Percentiles rank a stretch among this genome's conserved stretches.
Evolutionary conservation across 2,113 vertebrate species (phyloP).

Genomic region (Megaptera novaeangliae): DNA sequence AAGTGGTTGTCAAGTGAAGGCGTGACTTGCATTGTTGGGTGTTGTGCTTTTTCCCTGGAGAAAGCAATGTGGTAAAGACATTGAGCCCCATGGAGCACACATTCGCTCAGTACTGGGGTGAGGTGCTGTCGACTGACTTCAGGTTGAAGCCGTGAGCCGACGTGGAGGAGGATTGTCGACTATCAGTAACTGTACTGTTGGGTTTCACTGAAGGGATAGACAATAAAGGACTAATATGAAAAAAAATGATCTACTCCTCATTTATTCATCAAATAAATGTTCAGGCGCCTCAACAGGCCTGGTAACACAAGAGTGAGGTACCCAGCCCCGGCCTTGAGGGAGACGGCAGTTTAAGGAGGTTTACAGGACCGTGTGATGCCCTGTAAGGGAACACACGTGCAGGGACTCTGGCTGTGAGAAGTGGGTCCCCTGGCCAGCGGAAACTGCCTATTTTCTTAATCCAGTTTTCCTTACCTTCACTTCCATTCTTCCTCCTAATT

Average conservation of each 20-base stretch:
- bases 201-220: neutral
- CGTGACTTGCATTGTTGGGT: neutral
- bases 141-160: neutral
- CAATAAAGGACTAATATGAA: neutral
- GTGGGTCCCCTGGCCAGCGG: neutral
- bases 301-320: neutral
- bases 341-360: neutral
- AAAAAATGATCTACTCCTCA: neutral
- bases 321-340: neutral
- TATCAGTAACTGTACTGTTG: neutral
- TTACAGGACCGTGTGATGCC: neutral
- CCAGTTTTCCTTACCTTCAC: neutral
- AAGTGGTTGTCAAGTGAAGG: neutral
- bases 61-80: neutral
- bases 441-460: neutral
- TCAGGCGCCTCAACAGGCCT: neutral
- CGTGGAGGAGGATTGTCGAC: neutral
- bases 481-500: neutral
- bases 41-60: neutral
- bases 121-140: neutral
- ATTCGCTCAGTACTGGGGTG: neutral
- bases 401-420: accelerated
- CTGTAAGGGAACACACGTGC: accelerated
- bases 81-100: neutral
- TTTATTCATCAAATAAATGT: neutral